phyloP scores from a whole-genome alignment of 1,140 invertebrate species.

The Harlomillsia oculata region DNA sequence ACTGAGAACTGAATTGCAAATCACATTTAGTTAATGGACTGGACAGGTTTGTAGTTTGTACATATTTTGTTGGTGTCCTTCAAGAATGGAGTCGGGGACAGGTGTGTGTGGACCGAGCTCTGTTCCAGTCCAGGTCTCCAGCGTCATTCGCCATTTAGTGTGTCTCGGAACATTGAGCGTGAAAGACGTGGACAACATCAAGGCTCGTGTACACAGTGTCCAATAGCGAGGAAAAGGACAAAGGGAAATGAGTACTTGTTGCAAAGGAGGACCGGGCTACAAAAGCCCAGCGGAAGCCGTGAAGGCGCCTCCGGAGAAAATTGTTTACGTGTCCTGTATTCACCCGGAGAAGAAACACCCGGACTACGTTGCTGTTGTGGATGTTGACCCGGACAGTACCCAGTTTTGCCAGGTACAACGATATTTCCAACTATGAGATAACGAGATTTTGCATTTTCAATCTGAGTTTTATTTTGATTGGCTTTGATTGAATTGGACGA shows the following conservation, averaged over 20 bases:
- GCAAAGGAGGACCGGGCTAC: conserved; percentile 13
- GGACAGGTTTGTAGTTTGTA: no score
- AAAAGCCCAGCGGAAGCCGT: conserved; percentile 65
- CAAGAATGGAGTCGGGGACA: background rate
- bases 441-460: background rate
- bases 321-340: conserved; percentile 80
- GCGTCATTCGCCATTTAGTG: no score
- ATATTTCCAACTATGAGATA: background rate
- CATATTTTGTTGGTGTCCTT: no score
- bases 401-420: conserved; percentile 68
- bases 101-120: background rate
- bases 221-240: background rate
- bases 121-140: no score
- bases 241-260: background rate
- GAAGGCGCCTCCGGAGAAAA: conserved; percentile 59
- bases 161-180: no score
- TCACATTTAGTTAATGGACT: no score
- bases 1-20: no score
- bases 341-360: conserved; percentile 52
- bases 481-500: background rate
- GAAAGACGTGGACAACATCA: no score
- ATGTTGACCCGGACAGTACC: conserved; percentile 75
- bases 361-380: conserved; percentile 82
- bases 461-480: background rate
- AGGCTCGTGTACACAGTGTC: no score